These are phyloP conservation scores for Peucedramus taeniatus DNA, from an alignment of 2,113 vertebrate genomes.

Conservation along the genomic window DNA sequence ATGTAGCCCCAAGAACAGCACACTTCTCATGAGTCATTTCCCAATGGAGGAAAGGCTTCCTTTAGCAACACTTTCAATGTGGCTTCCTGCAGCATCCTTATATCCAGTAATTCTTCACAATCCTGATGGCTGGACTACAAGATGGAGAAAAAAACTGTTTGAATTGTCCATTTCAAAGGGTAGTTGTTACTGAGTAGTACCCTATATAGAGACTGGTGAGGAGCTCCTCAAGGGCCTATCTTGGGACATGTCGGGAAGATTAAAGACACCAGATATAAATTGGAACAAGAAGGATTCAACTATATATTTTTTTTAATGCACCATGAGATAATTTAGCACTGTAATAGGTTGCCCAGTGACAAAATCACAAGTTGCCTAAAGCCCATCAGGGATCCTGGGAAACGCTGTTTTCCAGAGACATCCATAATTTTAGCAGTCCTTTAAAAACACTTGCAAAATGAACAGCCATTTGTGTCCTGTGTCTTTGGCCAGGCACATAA, in stretches of 20 bases:
- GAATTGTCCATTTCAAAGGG: background rate
- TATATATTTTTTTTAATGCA: background rate
- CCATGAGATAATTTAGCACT: background rate
- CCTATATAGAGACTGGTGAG: rapidly evolving
- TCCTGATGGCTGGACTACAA: background rate
- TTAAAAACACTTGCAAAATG: background rate
- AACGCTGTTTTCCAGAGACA: background rate
- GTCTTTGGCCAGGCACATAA: background rate
- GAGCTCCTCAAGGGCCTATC: background rate
- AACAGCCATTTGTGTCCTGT: background rate
- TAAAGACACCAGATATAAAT: background rate
- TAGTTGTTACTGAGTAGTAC: background rate
- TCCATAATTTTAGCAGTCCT: background rate
- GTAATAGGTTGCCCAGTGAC: background rate
- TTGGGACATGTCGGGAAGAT: background rate
- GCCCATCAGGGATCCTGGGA: background rate
- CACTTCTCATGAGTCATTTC: background rate
- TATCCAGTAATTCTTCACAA: background rate
- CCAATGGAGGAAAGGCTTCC: background rate
- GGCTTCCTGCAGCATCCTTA: background rate
- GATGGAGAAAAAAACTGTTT: background rate
- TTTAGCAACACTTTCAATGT: background rate
- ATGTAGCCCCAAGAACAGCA: background rate
- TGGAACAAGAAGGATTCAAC: background rate
- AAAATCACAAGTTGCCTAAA: background rate